Conservation (phyloP, 1,140 invertebrate species). For the Bradynema listronoti region DNA sequence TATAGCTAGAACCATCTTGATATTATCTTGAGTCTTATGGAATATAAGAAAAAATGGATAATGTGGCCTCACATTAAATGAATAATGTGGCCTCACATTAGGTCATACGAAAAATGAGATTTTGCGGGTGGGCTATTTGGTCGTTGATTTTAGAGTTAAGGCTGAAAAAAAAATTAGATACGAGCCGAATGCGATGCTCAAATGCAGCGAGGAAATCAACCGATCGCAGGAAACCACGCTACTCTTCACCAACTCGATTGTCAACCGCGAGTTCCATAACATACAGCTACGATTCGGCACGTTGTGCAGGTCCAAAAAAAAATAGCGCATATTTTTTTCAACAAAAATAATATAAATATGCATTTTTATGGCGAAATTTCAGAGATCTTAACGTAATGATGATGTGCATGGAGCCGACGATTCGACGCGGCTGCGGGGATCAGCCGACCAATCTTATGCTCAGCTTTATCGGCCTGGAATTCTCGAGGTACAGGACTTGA, state of each 20-base stretch:
- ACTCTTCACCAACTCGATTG: conserved; percentile 26
- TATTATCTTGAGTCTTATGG: too few species aligned
- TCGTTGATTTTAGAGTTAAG: too few species aligned
- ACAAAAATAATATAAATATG: too few species aligned
- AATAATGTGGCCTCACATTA: too few species aligned
- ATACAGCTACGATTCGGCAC: conserved; percentile 23
- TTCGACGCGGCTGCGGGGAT: conserved; percentile 20
- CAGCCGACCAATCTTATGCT: conserved; percentile 18
- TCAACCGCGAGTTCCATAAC: conserved; percentile 25
- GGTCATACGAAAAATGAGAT: too few species aligned
- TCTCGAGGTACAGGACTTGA: conserved; percentile 18
- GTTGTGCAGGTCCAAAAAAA: conserved; percentile 19
- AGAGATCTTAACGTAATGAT: conserved; percentile 19
- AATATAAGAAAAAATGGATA: too few species aligned
- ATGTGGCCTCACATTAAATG: too few species aligned
- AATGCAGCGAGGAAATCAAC: conserved; percentile 18
- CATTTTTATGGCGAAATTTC: too few species aligned
- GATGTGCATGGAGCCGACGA: conserved; percentile 21
- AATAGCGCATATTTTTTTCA: too few species aligned
- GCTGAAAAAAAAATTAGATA: too few species aligned
- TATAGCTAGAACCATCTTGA: neutral
- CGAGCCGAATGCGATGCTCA: conserved; percentile 11
- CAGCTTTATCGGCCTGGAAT: conserved; percentile 29
- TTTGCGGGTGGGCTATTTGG: too few species aligned
- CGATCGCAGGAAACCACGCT: conserved; percentile 22